Base-by-base conservation (phyloP, 2,888 invertebrate species). In the Zele albiditarsus region DNA sequence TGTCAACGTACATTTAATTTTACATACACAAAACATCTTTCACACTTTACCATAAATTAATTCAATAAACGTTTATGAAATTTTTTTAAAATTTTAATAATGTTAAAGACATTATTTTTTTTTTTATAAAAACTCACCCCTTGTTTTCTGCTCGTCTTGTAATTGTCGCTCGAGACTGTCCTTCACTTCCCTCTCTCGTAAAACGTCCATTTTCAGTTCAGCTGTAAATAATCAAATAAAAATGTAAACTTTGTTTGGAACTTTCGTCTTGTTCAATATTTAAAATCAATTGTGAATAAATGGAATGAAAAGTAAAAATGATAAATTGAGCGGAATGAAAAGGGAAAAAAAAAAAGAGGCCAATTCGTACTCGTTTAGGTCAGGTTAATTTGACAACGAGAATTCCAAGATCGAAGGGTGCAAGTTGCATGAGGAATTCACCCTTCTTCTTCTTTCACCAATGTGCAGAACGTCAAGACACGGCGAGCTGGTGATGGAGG, bases 161-260 rank as follows among this genome's bases (percentile, higher is more conserved):
- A 98, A 93, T 91, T 97, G 97, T 90, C 97, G 94, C 91, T 98
- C 98, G 87, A 98, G 90, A 87, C 95, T 97, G 91, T 97, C 97
- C 91, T 97, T 95, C 78, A 96, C 94, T 91, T 98, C 98, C 86
- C 97, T 91, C 91, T 98, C 98, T 86, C 97, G 92, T 81, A 97
- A 91, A 79, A 98, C 94, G 90, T 98, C 98, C 96, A 97, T 97
- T 91, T 97, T 97, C 84, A 98, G 92, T 91, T 98, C 98, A 89
- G 97, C 98, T 98, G 93, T 79, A 86, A 85, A 81, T 27, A 80
- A 75, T 76, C 74, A 71, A 82, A 79, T 81, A 82, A 84, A 57
- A 67, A 67, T 46, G 16, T 16, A 42, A 12, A 27, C 14, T 53
- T 49, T 72, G n/a, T 49, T 25, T 1, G 10, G 12, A 38, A 38